Evolutionary conservation across 2,797 vertebrate genomes (phyloP).

Genomic region (Numenius phaeopus): DNA sequence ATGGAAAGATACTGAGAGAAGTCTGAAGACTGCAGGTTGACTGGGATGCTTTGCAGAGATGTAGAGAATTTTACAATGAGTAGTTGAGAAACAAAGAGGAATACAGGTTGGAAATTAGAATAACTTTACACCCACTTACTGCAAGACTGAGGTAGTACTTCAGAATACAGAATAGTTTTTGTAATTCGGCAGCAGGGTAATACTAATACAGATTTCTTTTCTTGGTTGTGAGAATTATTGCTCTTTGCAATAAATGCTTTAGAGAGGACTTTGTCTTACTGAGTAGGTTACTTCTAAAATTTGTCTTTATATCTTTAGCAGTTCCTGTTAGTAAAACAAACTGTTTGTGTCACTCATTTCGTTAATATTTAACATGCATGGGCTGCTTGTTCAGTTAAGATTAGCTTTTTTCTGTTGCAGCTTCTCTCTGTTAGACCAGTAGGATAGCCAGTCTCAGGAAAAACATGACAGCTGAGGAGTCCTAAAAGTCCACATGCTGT

Average conservation of each 20-base stretch:
- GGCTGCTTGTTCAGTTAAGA: not conserved
- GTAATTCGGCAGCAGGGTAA: not conserved
- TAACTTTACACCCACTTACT: not conserved
- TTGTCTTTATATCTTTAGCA: not conserved
- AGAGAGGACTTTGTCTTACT: not conserved
- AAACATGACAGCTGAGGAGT: not conserved
- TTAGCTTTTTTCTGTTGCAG: not conserved
- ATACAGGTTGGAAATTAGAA: not conserved
- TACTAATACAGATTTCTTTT: not conserved
- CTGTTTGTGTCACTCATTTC: not conserved
- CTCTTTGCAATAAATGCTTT: not conserved
- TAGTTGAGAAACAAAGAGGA: slow-evolving; percentile 8
- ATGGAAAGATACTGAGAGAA: not conserved
- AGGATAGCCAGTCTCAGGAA: not conserved
- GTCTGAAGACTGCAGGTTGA: not conserved
- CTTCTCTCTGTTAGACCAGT: not conserved
- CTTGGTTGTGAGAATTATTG: not conserved
- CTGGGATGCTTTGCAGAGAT: not conserved
- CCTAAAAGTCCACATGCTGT: not conserved
- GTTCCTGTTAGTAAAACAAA: not conserved
- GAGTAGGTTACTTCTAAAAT: not conserved
- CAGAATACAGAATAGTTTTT: not conserved
- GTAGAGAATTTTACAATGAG: not conserved
- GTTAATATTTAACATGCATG: not conserved
- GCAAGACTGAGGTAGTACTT: not conserved